Evolutionary conservation across 1,140 invertebrate species (phyloP).

Genomic region (Ephestia elutella): DNA sequence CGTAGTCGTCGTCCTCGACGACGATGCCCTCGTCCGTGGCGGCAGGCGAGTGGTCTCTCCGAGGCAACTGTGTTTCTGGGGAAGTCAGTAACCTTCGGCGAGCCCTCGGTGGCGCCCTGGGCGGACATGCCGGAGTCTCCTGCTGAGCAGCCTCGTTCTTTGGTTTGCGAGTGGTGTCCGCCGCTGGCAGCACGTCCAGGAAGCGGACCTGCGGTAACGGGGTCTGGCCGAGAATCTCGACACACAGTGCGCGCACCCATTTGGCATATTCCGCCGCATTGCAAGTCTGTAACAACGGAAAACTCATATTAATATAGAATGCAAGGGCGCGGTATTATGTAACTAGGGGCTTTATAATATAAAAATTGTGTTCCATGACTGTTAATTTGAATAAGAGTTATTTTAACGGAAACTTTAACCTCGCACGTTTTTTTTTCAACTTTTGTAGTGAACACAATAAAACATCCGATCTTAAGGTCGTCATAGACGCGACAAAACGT

Average conservation of each 20-base stretch:
- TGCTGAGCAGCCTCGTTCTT: slow-evolving; percentile 44
- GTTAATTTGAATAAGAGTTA: slow-evolving; percentile 9
- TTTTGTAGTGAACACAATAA: slow-evolving; percentile 23
- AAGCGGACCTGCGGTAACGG: slow-evolving; percentile 64
- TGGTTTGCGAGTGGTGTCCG: slow-evolving; percentile 52
- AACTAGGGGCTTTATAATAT: slow-evolving; percentile 3
- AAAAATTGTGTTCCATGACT: slow-evolving; percentile 18
- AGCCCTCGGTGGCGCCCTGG: slow-evolving; percentile 57
- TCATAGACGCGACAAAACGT: slow-evolving; percentile 17
- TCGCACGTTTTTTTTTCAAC: slow-evolving; percentile 3
- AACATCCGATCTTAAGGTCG: slow-evolving; percentile 24
- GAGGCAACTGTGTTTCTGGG: slow-evolving; percentile 53
- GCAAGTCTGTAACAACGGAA: slow-evolving; percentile 62
- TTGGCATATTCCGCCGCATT: slow-evolving; percentile 65
- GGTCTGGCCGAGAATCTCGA: slow-evolving; percentile 66
- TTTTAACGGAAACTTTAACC: slow-evolving; percentile 12
- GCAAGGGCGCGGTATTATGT: slow-evolving; percentile 6
- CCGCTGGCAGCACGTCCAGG: slow-evolving; percentile 59
- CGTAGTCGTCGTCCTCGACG: slow-evolving; percentile 72
- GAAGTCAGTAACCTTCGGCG: slow-evolving; percentile 54
- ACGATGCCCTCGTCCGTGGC: slow-evolving; percentile 70
- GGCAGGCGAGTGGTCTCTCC: slow-evolving; percentile 61
- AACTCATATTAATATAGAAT: slow-evolving; percentile 9
- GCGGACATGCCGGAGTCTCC: slow-evolving; percentile 49
- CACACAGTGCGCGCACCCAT: slow-evolving; percentile 65